Evolutionary conservation across 2,888 invertebrate species (phyloP).

Genomic region (Nebria brevicollis): DNA sequence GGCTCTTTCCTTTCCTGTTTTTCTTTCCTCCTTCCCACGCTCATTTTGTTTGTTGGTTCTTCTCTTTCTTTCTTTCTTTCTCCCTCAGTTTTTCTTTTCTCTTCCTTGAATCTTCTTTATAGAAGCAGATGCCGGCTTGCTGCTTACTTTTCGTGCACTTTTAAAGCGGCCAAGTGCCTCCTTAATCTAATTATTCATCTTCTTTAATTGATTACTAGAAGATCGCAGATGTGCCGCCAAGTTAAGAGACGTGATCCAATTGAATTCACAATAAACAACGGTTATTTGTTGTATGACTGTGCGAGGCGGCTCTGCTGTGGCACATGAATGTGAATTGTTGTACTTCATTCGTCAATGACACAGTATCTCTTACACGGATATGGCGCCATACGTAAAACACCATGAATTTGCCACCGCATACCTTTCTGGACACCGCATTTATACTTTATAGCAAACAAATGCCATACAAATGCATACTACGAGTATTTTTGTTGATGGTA

Average conservation of each 20-base stretch:
- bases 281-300: constrained; percentile 38
- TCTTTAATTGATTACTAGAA: constrained; percentile 43
- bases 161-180: constrained; percentile 24
- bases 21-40: constrained; percentile 3
- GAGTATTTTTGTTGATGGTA: not conserved
- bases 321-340: constrained; percentile 25
- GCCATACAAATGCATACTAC: not conserved
- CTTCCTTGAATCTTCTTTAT: not conserved
- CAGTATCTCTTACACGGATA: not conserved
- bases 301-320: not conserved
- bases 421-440: not conserved
- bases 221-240: constrained; percentile 31
- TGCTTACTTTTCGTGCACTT: constrained; percentile 22
- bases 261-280: constrained; percentile 40
- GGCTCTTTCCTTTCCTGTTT: not conserved
- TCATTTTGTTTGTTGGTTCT: constrained; percentile 7
- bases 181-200: constrained; percentile 42
- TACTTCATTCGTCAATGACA: constrained; percentile 43
- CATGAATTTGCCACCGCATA: constrained; percentile 8
- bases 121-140: not conserved
- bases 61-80: not conserved
- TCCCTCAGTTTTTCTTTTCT: constrained; percentile 14
- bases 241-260: constrained; percentile 37
- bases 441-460: not conserved
- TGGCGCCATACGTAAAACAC: not conserved